Evolutionary conservation across 2,113 vertebrate species (phyloP), one percentile per base, ranked within the genome.

Genomic region (Astur gentilis): DNA sequence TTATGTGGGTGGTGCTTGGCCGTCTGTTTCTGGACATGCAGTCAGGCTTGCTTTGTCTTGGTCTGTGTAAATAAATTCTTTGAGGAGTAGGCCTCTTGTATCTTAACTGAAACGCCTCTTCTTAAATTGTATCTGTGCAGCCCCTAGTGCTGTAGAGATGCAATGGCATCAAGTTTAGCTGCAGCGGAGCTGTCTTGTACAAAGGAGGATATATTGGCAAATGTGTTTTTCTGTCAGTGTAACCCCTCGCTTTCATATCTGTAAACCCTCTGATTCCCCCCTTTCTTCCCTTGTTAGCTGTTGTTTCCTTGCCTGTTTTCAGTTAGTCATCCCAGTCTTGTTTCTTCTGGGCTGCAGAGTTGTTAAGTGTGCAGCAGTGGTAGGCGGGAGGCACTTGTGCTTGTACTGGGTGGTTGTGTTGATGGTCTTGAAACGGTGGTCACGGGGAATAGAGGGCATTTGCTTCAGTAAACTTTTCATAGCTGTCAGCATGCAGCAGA

Each of bases 401-500:
- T 69, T 26, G 6, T 32, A 2, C 9, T 6, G 13, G 1, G 5
- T 0, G 0, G 5, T 34, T 42, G 14, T 45, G 26, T 5, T 31
- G 9, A 3, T 79, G 32, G 5, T 55, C 62, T 67, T 36, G 29
- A 55, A 60, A 47, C 21, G 61, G 22, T 32, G 26, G 29, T 23
- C 2, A 0, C 10, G 15, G 65, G 40, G 26, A 65, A 1, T 3
- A 57, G 52, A 45, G 27, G 19, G 13, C 15, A 0, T 13, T 55
- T 49, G 20, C 23, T 45, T 69, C 36, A 20, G 50, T 34, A 13
- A 34, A 11, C 9, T 36, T 38, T 5, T 18, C 15, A 2, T 25
- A 13, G 69, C 69, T 60, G 22, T 67, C 29, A 36, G 23, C 13
- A 2, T 14, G 36, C n/a, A 61, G 54, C 47, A 45, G 54, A 44